Conservation (phyloP, 2,113 vertebrate genomes). For the Pelodiscus sinensis region DNA sequence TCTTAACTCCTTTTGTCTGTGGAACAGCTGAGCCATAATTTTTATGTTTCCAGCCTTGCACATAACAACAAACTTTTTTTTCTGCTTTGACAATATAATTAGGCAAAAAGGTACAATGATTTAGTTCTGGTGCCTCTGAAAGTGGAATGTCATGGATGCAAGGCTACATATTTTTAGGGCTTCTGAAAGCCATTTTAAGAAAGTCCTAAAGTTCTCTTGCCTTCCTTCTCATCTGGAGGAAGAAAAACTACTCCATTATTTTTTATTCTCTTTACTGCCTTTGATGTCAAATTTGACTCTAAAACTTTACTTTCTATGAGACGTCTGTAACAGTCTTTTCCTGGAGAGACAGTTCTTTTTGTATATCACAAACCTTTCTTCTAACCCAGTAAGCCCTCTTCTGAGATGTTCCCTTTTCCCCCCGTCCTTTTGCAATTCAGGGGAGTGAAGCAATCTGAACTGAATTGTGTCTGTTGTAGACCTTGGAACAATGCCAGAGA, state of each 20-base stretch:
- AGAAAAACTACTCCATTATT: not conserved
- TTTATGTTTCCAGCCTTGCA: not conserved
- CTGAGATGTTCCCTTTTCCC: not conserved
- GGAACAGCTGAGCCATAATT: not conserved
- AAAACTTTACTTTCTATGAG: not conserved
- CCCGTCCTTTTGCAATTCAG: slow-evolving; percentile 33
- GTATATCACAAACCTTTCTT: slow-evolving; percentile 29
- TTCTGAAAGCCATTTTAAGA: not conserved
- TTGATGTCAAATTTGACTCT: not conserved
- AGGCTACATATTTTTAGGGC: not conserved
- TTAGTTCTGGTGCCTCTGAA: not conserved
- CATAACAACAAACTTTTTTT: not conserved
- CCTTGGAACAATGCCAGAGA: slow-evolving; percentile 51
- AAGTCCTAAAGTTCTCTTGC: not conserved
- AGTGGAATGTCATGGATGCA: not conserved
- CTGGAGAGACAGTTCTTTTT: not conserved
- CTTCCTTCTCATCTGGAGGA: slow-evolving; percentile 12
- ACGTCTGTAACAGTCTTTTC: slow-evolving; percentile 11
- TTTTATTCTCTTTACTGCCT: slow-evolving; percentile 8
- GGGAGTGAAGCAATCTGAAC: slow-evolving; percentile 3
- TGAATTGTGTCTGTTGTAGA: slow-evolving; percentile 33
- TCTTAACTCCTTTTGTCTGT: not conserved
- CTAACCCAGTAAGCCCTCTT: slow-evolving; percentile 32
- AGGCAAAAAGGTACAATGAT: not conserved
- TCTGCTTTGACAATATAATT: not conserved